phyloP scores from a whole-genome alignment of 2,113 vertebrate species.

The Cavia porcellus region DNA sequence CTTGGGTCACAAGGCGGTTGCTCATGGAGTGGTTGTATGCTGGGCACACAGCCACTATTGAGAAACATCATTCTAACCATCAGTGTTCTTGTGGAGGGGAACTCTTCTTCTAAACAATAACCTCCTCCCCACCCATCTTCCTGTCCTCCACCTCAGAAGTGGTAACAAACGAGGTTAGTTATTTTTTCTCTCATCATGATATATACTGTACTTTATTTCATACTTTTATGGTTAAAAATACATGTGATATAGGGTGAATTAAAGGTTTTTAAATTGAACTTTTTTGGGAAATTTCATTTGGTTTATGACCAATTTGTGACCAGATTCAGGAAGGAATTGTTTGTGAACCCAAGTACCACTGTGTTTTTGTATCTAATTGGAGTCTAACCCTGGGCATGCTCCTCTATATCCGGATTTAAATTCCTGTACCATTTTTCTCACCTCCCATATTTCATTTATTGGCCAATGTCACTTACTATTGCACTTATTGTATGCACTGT shows the following conservation, averaged over 20 bases:
- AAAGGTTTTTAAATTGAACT: neutral
- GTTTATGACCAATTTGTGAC: neutral
- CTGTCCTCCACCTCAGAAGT: neutral
- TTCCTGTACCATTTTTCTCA: neutral
- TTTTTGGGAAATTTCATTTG: neutral
- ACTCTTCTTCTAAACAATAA: neutral
- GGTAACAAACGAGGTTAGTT: neutral
- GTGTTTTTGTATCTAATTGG: neutral
- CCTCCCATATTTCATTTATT: neutral
- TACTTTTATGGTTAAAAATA: neutral
- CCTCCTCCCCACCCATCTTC: neutral
- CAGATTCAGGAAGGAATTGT: neutral
- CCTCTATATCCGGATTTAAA: neutral
- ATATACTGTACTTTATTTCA: neutral
- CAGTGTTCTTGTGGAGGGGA: neutral
- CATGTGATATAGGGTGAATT: neutral
- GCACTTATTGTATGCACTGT: neutral
- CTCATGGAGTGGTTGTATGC: neutral
- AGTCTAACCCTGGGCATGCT: neutral
- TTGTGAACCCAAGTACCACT: neutral
- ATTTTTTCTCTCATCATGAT: neutral
- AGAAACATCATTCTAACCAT: neutral
- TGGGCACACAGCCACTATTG: neutral
- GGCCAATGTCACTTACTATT: neutral
- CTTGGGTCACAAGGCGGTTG: neutral